Conservation (phyloP, 2,888 invertebrate species). For the Julus scanicus region DNA sequence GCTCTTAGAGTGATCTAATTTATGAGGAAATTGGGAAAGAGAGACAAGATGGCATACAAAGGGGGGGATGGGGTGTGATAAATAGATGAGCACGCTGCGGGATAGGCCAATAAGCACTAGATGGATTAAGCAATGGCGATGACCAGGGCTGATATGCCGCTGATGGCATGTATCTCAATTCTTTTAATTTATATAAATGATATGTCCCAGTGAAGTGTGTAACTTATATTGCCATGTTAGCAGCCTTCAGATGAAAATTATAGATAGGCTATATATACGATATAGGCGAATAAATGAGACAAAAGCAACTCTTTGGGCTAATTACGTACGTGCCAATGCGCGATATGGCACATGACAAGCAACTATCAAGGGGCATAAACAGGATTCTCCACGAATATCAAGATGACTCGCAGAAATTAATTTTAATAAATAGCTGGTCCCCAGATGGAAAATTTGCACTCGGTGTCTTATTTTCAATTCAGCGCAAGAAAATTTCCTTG, state of each 20-base stretch:
- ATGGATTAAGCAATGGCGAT: not conserved
- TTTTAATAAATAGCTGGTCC: conserved; percentile 21
- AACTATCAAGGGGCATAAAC: not conserved
- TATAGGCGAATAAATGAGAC: not conserved
- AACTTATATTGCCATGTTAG: not conserved
- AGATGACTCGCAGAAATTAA: conserved; percentile 17
- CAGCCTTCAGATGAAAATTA: conserved; percentile 41
- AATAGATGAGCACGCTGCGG: not conserved
- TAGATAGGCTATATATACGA: not conserved
- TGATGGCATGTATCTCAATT: not conserved
- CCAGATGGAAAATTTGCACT: not conserved
- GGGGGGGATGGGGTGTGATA: not conserved
- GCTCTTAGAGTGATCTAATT: conserved; percentile 15
- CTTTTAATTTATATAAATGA: conserved; percentile 45
- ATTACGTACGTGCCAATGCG: conserved; percentile 16
- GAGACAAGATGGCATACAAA: not conserved
- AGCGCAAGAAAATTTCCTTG: not conserved
- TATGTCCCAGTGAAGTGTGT: not conserved
- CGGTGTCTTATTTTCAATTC: conserved; percentile 2
- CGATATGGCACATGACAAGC: not conserved
- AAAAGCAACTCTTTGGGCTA: conserved; percentile 22
- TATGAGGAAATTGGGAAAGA: not conserved
- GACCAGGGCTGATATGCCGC: conserved; percentile 9
- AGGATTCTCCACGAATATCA: not conserved
- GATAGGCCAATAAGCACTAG: not conserved